phyloP scores from a whole-genome alignment of 2,888 invertebrate species.

The Torymus tubicola region DNA sequence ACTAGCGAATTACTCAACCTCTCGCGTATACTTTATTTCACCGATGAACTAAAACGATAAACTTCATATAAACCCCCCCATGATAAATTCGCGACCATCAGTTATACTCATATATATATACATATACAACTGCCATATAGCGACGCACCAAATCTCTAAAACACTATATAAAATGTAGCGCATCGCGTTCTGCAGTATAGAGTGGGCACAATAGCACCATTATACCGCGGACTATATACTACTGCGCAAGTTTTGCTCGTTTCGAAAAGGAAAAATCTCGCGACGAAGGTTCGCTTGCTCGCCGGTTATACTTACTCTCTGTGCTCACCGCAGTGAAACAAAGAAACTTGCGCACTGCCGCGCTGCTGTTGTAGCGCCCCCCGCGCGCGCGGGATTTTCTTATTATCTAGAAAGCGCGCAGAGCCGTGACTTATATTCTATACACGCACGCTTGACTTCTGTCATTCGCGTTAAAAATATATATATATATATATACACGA shows the following conservation, averaged over 20 bases:
- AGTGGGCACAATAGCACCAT: conserved; percentile 18
- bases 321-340: conserved; percentile 29
- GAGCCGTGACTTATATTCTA: background rate
- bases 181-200: background rate
- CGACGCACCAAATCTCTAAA: background rate
- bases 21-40: too few relatives aligned
- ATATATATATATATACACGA: background rate
- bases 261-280: conserved; percentile 11
- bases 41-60: too few relatives aligned
- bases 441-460: conserved; percentile 29
- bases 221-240: background rate
- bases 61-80: background rate
- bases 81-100: background rate
- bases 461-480: too few relatives aligned
- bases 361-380: too few relatives aligned
- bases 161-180: conserved; percentile 17
- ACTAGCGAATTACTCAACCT: too few relatives aligned
- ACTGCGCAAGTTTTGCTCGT: background rate
- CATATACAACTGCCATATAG: too few relatives aligned
- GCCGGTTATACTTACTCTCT: too few relatives aligned
- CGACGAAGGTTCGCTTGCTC: background rate
- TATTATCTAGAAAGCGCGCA: conserved; percentile 46
- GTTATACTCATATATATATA: background rate
- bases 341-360: conserved; percentile 26
- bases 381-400: conserved; percentile 27